Conservation (phyloP, 2,888 invertebrate species). For the Heliconius aoede region DNA sequence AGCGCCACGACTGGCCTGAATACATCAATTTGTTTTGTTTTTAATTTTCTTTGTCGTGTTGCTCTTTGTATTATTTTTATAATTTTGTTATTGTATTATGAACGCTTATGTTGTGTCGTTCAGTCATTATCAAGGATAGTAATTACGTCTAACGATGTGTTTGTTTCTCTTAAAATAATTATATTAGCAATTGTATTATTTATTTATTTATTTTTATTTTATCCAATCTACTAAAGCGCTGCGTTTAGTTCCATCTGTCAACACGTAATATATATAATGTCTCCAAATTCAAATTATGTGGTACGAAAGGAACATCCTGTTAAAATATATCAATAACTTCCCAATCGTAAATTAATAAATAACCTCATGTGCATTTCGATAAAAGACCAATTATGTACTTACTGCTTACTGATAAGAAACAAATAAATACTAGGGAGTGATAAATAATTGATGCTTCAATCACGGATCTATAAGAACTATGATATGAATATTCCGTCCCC, state of each 20-base stretch:
- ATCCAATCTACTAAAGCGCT: neutral
- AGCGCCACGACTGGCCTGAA: too few relatives aligned
- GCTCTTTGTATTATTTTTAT: slow-evolving; percentile 2
- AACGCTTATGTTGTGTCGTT: slow-evolving; percentile 11
- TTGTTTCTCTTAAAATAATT: slow-evolving; percentile 28
- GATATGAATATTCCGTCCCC: neutral
- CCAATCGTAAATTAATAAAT: neutral
- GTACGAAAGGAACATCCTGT: neutral
- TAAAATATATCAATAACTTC: neutral
- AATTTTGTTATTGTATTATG: slow-evolving; percentile 18
- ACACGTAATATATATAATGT: neutral
- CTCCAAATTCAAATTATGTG: neutral
- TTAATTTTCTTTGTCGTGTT: slow-evolving; percentile 9
- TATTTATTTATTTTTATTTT: neutral
- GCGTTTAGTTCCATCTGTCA: neutral
- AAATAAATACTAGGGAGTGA: neutral
- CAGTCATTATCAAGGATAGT: slow-evolving; percentile 19
- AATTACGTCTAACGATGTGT: slow-evolving; percentile 32
- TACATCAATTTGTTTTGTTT: too few relatives aligned
- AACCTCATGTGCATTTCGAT: neutral
- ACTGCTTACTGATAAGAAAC: neutral
- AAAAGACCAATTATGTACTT: slow-evolving; percentile 2
- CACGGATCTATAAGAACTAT: neutral
- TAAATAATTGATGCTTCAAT: neutral
- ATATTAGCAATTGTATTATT: neutral